Evolutionary conservation across 1,140 invertebrate genomes (phyloP), one percentile per base, ranked within the genome.

Genomic region (Diplogasteroides magnus): DNA sequence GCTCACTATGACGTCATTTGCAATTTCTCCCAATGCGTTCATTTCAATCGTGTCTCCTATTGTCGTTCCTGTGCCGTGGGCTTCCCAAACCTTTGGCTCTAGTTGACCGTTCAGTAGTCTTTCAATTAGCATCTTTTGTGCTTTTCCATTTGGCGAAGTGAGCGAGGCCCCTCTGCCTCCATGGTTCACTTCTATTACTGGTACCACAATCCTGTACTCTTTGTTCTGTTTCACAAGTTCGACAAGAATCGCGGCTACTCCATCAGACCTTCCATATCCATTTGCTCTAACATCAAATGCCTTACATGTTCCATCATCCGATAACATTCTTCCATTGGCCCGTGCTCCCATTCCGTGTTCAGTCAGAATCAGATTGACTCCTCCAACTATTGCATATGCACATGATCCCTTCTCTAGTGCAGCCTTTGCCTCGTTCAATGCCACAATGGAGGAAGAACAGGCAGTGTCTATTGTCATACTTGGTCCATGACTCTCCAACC

Each of bases 271-370:
- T 11, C 80, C 79, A 62, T 81, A 81, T 31, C 79, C 79, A 64
- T 32, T 64, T n/a, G 79, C 93, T 61, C 88, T 87, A 29, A 87
- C 87, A 85, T 97, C 94, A 83, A 97, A 97, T 13, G 91, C 90
- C 83, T 92, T 93, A 84, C 93, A 97, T 77, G 86, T 88, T 1
- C 94, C 94, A 78, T 95, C 90, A 1, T 87, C 85, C 26, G 91
- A 90, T 67, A 97, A 86, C 91, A 97, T 96, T 75, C 88, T 89
- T 1, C 97, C 86, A 37, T 90, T 88, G 80, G 92, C 90, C 83
- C 97, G 96, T 82, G 95, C 91, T 23, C 94, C 85, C 2, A 93
- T 90, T 70, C 87, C 89, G 31, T 88, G 89, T 0, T 94, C 93
- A 80, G 93, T 93, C 0, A 97, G 83, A 59, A 90, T 86, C 0